phyloP scores from a whole-genome alignment of 2,113 vertebrate species.

The Otolemur garnettii region DNA sequence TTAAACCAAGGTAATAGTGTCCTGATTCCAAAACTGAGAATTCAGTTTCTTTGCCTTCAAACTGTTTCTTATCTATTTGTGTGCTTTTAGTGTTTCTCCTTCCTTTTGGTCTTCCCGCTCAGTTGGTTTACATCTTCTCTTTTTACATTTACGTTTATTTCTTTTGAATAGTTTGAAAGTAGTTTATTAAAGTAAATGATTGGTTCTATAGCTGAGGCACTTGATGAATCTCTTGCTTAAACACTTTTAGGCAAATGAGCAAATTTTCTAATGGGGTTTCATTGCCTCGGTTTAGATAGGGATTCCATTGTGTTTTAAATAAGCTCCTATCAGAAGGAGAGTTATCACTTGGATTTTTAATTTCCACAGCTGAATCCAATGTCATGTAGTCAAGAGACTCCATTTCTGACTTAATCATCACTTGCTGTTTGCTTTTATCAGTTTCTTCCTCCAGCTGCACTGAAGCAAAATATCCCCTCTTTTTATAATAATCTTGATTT shows the following conservation, averaged over 20 bases:
- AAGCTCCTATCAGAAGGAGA: conserved; percentile 69
- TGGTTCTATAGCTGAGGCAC: conserved; percentile 77
- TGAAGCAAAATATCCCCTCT: neutral
- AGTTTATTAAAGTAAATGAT: conserved; percentile 80
- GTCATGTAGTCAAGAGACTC: neutral
- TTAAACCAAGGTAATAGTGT: no score
- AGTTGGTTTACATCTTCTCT: conserved; percentile 23
- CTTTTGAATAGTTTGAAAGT: conserved; percentile 81
- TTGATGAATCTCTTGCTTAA: conserved; percentile 48
- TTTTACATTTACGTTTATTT: neutral
- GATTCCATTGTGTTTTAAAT: conserved; percentile 48
- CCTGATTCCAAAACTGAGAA: conserved; percentile 85
- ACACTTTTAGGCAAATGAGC: neutral
- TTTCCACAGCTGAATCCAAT: conserved; percentile 13
- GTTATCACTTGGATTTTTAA: conserved; percentile 69
- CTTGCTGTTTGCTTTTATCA: neutral
- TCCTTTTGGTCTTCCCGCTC: neutral
- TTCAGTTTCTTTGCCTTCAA: conserved; percentile 66
- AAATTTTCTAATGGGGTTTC: neutral
- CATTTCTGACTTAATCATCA: neutral
- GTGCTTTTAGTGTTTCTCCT: neutral
- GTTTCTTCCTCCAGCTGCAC: neutral
- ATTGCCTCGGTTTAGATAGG: conserved; percentile 17
- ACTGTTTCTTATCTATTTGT: conserved; percentile 69
- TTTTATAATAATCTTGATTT: neutral